These are phyloP conservation scores for Drosophila bocki DNA, from an alignment of 1,140 invertebrate genomes.

Conservation along the genomic window DNA sequence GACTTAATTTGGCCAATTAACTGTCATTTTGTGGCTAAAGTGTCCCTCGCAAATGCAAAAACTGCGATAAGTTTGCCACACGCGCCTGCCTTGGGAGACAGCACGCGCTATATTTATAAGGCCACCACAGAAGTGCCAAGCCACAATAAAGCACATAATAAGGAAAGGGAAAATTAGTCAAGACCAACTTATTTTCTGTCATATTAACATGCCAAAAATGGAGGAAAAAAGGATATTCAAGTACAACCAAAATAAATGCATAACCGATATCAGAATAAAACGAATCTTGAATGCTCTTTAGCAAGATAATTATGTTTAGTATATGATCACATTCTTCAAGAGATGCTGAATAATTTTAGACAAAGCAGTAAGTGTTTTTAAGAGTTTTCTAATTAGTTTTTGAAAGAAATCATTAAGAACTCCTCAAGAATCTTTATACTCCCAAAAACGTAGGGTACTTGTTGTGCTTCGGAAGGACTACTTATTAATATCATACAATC, in stretches of 20 bases:
- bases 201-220: conserved; percentile 21
- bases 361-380: rapidly evolving
- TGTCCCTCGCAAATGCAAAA: conserved; percentile 19
- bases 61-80: conserved; percentile 25
- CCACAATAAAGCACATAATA: background rate
- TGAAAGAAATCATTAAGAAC: background rate
- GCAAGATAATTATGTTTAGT: background rate
- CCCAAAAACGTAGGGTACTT: conserved; percentile 4
- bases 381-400: background rate
- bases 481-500: conserved; percentile 54
- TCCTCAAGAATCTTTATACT: background rate
- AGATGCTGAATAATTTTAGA: background rate
- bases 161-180: conserved; percentile 15
- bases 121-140: conserved; percentile 13
- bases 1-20: conserved; percentile 13
- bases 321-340: background rate
- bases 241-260: background rate
- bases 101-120: conserved; percentile 6
- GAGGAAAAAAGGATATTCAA: background rate
- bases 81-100: conserved; percentile 16
- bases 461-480: conserved; percentile 12
- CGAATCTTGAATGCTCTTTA: background rate
- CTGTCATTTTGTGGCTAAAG: background rate
- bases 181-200: conserved; percentile 7
- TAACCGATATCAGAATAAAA: rapidly evolving